Base-by-base conservation (phyloP, 2,113 vertebrate genomes). In the Chrysochloris asiatica region DNA sequence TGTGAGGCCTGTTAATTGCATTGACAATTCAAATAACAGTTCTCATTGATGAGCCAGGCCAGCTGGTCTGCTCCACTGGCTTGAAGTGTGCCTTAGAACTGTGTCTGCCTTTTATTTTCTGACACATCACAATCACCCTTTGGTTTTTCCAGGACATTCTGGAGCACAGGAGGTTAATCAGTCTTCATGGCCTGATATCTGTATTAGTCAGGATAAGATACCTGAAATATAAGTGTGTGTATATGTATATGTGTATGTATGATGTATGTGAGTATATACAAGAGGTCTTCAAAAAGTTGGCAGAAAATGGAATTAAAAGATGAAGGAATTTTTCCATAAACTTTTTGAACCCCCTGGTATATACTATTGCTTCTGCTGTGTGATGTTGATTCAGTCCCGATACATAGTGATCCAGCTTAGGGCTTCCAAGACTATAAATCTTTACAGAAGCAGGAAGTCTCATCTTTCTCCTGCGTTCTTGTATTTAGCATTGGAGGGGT, bases 21-120 rank as follows among this genome's bases (percentile, higher is more conserved):
- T 73, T 30, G 8, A 95, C 86, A 86, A 89, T 79, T 97, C n/a
- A 9, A 96, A 92, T 88, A 94, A 88, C 73, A 83, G 92, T 86
- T 71, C 88, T 95, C 67, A 28, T 78, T 26, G 2, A 56, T n/a
- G 72, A 96, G 87, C 84, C 93, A 95, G 86, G 93, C 91, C 79
- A 95, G 93, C 45, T 91, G 95, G 95, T 84, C 86, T 85, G 88
- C 84, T 95, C 93, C 86, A 48, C 24, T 87, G 89, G 30, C 30
- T 88, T 48, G 82, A 95, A 97, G 36, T 4, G 0, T 22, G 94
- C 88, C 63, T 93, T 79, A 91, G 56, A 86, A 95, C 90, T 14
- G 33, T 93, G 73, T 56, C 90, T 80, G 41, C 82, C 16, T 94
- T 93, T 76, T 82, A 86, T 52, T 95, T 96, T 92, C 88, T 96